A percentile compares a stretch with the other conserved stretches of the same genome.
Conservation (phyloP, 1,140 invertebrate genomes). For the Solen grandis region DNA sequence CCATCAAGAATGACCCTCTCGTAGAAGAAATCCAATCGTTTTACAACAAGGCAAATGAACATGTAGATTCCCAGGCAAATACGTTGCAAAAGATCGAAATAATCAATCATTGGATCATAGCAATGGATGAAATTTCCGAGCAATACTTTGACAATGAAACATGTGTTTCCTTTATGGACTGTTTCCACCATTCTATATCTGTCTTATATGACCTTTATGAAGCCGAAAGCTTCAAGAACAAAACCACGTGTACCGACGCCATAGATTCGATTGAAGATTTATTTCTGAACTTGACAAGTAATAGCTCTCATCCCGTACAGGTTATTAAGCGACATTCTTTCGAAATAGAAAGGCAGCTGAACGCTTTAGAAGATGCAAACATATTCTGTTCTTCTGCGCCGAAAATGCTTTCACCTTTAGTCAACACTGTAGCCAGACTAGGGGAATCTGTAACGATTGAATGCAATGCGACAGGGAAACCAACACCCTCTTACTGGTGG, state of each 20-base stretch:
- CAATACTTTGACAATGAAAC: constrained; percentile 10
- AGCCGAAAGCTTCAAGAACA: constrained; percentile 25
- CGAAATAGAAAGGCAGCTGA: background rate
- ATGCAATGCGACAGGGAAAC: constrained; percentile 17
- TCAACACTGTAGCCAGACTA: background rate
- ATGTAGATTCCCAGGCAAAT: background rate
- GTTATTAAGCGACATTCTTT: background rate
- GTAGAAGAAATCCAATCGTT: background rate
- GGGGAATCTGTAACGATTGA: background rate
- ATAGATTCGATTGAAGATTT: constrained; percentile 24
- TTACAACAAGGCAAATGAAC: background rate
- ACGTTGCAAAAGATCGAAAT: constrained; percentile 15
- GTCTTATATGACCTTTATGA: constrained; percentile 17
- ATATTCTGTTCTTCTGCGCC: constrained; percentile 35
- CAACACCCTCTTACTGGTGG: constrained; percentile 13
- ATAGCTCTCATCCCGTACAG: constrained; percentile 1
- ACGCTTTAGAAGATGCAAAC: background rate
- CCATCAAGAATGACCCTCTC: background rate
- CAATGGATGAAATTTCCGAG: constrained; percentile 14
- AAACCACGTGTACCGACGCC: background rate
- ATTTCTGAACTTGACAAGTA: constrained; percentile 3
- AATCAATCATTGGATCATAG: constrained; percentile 18
- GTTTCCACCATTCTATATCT: constrained; percentile 9
- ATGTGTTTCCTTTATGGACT: constrained; percentile 29
- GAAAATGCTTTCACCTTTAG: background rate